A percentile compares a stretch with the other conserved stretches of the same genome.
phyloP scores from a whole-genome alignment of 1,140 invertebrate species.

The Andricus grossulariae region DNA sequence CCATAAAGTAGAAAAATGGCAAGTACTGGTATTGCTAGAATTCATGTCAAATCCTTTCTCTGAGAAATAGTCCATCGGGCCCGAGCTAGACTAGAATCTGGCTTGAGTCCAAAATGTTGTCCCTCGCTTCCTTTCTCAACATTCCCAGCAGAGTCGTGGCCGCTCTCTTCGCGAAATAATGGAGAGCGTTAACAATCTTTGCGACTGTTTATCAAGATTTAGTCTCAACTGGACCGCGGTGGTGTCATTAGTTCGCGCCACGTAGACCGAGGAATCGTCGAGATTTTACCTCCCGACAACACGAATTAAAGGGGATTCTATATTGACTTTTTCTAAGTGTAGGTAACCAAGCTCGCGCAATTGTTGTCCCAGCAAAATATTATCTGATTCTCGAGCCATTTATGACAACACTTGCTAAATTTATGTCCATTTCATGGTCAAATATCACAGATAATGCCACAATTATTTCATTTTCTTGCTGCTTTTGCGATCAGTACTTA shows the following conservation, averaged over 20 bases:
- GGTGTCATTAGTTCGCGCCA: constrained; percentile 38
- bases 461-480: too few relatives aligned
- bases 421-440: neutral
- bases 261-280: constrained; percentile 13
- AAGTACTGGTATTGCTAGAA: neutral
- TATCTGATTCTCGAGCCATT: neutral
- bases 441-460: too few relatives aligned
- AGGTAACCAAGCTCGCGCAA: neutral
- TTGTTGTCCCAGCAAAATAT: neutral
- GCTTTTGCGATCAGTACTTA: too few relatives aligned
- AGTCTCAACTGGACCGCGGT: constrained; percentile 33
- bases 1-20: too few relatives aligned
- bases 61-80: neutral
- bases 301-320: constrained; percentile 40
- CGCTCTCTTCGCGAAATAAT: constrained; percentile 45
- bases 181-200: constrained; percentile 51
- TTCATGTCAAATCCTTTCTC: neutral
- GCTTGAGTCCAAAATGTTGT: constrained; percentile 42
- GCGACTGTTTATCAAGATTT: constrained; percentile 54
- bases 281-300: constrained; percentile 22
- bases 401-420: neutral
- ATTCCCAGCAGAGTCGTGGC: constrained; percentile 38
- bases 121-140: constrained; percentile 2
- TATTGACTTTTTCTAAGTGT: constrained; percentile 36
- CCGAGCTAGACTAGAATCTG: constrained; percentile 24